A percentile compares a stretch with the other conserved stretches of the same genome.
Evolutionary conservation across 1,140 invertebrate genomes (phyloP).

Genomic region (Forficula auricularia): DNA sequence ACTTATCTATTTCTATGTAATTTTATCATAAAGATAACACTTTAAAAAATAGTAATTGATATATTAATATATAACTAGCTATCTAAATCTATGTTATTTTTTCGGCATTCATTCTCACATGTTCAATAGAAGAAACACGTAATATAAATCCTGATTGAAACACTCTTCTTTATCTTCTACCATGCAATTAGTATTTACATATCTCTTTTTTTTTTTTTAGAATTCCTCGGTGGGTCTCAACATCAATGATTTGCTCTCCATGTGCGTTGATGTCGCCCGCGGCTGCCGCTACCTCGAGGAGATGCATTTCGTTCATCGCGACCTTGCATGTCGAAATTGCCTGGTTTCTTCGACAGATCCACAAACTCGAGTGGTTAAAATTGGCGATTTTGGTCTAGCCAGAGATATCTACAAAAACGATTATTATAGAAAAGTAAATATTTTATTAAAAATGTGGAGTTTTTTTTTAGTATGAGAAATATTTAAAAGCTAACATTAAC

Average conservation of each 20-base stretch:
- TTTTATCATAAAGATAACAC: too few species aligned
- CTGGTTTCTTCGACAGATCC: conserved; percentile 59
- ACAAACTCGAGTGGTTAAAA: conserved; percentile 69
- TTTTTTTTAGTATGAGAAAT: conserved; percentile 15
- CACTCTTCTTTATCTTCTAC: too few species aligned
- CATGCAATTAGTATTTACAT: too few species aligned
- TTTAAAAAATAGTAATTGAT: too few species aligned
- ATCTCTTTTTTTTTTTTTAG: conserved; percentile 21
- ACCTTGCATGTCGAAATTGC: conserved; percentile 87
- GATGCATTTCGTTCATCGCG: conserved; percentile 89
- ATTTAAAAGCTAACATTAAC: background rate
- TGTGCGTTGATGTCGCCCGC: conserved; percentile 86
- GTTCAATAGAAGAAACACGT: too few species aligned
- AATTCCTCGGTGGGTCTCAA: conserved; percentile 39
- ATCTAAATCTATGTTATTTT: too few species aligned
- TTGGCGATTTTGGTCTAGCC: conserved; percentile 88
- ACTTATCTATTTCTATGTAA: too few species aligned
- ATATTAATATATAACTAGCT: too few species aligned
- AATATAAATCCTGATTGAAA: too few species aligned
- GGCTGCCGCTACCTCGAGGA: conserved; percentile 87
- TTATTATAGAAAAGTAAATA: conserved; percentile 75
- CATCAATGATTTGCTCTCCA: conserved; percentile 66
- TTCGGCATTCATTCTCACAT: too few species aligned
- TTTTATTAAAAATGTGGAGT: background rate
- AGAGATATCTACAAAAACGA: conserved; percentile 92